phyloP scores from a whole-genome alignment of 2,888 invertebrate genomes.

The Drosophila bunnanda region DNA sequence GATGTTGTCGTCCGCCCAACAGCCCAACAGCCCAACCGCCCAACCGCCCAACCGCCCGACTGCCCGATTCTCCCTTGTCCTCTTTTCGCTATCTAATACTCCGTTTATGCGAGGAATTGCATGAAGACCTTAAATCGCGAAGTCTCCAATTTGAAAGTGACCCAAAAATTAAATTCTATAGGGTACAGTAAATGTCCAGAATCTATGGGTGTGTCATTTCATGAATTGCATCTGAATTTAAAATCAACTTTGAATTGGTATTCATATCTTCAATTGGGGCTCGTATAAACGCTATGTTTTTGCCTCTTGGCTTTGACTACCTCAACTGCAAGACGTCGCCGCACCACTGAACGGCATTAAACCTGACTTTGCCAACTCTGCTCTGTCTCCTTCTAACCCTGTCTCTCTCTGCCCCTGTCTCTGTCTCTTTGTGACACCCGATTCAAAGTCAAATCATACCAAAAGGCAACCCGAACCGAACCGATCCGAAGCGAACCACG shows the following conservation, averaged over 20 bases:
- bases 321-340: slow-evolving; percentile 70
- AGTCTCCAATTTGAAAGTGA: background rate
- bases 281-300: background rate
- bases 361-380: slow-evolving; percentile 71
- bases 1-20: slow-evolving; percentile 27
- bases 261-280: background rate
- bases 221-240: background rate
- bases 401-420: slow-evolving; percentile 27
- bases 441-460: slow-evolving; percentile 46
- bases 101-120: background rate
- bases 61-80: background rate
- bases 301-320: slow-evolving; percentile 50
- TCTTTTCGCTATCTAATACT: background rate
- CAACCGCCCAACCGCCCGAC: slow-evolving; percentile 5
- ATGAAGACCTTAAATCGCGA: background rate
- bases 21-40: slow-evolving; percentile 9
- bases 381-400: background rate
- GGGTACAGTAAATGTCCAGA: no score
- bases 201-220: background rate
- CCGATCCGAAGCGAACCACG: slow-evolving; percentile 48
- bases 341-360: slow-evolving; percentile 79
- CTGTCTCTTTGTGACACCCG: slow-evolving; percentile 26
- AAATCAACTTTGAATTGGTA: background rate
- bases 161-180: background rate
- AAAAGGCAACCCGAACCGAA: slow-evolving; percentile 47